Evolutionary conservation across 1,140 invertebrate species (phyloP).

Genomic region (Leptonema lineaticorne): DNA sequence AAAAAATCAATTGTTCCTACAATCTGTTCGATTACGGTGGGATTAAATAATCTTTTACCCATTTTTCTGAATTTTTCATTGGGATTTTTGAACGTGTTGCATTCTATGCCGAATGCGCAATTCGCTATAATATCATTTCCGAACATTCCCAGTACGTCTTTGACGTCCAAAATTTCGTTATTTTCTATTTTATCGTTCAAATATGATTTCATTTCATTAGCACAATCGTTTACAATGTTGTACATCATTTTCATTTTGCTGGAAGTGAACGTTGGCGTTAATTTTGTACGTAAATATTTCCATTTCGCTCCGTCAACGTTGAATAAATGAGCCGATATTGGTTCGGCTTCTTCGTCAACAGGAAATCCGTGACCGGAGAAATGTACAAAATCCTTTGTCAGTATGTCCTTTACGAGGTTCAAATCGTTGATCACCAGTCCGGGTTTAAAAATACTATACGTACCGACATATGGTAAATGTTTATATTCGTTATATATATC

Average conservation of each 20-base stretch:
- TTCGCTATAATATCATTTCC: slow-evolving; percentile 65
- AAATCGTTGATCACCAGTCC: slow-evolving; percentile 51
- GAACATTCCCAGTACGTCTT: slow-evolving; percentile 60
- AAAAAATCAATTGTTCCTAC: slow-evolving; percentile 15
- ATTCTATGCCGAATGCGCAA: slow-evolving; percentile 64
- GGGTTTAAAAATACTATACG: slow-evolving; percentile 50
- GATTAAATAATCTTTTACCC: slow-evolving; percentile 47
- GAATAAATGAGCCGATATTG: slow-evolving; percentile 47
- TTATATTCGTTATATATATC: slow-evolving; percentile 43
- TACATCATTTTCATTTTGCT: slow-evolving; percentile 46
- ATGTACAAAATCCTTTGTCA: slow-evolving; percentile 61
- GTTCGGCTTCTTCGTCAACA: slow-evolving; percentile 48
- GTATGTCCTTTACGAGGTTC: slow-evolving; percentile 58
- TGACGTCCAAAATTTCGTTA: slow-evolving; percentile 50
- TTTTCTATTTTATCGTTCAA: slow-evolving; percentile 47
- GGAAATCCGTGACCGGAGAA: slow-evolving; percentile 59
- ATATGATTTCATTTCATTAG: slow-evolving; percentile 50
- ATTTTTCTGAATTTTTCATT: slow-evolving; percentile 58
- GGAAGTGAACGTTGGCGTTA: slow-evolving; percentile 46
- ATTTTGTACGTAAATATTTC: slow-evolving; percentile 43
- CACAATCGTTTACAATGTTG: slow-evolving; percentile 46
- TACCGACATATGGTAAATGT: not conserved
- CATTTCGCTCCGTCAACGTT: slow-evolving; percentile 46
- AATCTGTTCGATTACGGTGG: slow-evolving; percentile 17
- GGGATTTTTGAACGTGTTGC: slow-evolving; percentile 59